Evolutionary conservation across 2,113 vertebrate species (phyloP), one percentile per base, ranked within the genome.

Genomic region (Prolemur simus): DNA sequence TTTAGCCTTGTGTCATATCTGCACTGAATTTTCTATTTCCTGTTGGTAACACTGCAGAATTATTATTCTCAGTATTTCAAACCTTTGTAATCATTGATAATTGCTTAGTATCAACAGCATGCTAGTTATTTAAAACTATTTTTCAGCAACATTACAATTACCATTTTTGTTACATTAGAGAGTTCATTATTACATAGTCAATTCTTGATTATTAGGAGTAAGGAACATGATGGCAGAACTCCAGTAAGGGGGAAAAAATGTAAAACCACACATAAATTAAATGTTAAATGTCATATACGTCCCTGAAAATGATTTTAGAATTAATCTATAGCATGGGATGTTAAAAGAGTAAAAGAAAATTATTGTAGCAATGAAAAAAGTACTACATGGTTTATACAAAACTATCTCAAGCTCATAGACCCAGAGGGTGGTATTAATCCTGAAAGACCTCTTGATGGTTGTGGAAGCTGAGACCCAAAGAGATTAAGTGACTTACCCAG

Each of bases 1-100:
- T 94, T 73, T 85, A 80, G 34, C 34, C 32, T 94, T 73, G 58
- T 80, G 29, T 83, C 63, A 90, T 87, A 10, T 84, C 52, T 56
- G 29, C 10, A 25, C 9, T 71, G 78, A 92, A 82, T 80, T 95
- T 95, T 39, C 34, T 71, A 4, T 87, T 96, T 87, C 52, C 56
- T 83, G n/a, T 92, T 80, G 23, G 11, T 92, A 87, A 64, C 49
- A 89, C 58, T 68, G 58, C 12, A 85, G 76, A 95, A 93, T 93
- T 82, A 73, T 85, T 89, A 80, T 78, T 96, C n/a, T 97, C 6
- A 34, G 64, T 95, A 42, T 95, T 93, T 73, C 37, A 96, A 66
- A 56, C 92, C 63, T 95, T 94, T 68, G 49, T 95, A 81, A 60
- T 95, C 68, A 52, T 87, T 86, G 88, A 39, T 92, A 86, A 95